A percentile compares a stretch with the other conserved stretches of the same genome.
Evolutionary conservation across 2,888 invertebrate genomes (phyloP).

Genomic region (Meliscaeva auricollis): DNA sequence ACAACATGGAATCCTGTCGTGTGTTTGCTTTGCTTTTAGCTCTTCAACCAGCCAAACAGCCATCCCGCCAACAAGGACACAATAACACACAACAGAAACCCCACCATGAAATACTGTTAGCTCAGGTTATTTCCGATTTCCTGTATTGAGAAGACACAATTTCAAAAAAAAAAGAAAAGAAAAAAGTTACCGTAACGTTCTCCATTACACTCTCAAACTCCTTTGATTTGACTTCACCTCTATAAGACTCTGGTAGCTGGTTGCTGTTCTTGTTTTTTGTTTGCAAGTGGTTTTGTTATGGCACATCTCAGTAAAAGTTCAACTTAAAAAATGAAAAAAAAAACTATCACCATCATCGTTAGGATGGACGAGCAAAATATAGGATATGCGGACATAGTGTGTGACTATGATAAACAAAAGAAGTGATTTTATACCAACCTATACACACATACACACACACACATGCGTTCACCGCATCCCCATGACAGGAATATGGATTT

Average conservation of each 20-base stretch:
- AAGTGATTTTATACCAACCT: background rate
- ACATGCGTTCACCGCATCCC: background rate
- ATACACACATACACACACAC: slow-evolving; percentile 5
- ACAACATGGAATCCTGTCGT: slow-evolving; percentile 43
- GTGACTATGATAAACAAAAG: slow-evolving; percentile 34
- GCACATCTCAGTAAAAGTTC: slow-evolving; percentile 5
- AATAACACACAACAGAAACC: background rate
- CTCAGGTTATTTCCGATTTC: slow-evolving; percentile 52
- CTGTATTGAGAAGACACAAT: slow-evolving; percentile 35
- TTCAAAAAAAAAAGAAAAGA: slow-evolving; percentile 12
- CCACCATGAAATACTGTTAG: slow-evolving; percentile 10
- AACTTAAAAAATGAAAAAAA: background rate
- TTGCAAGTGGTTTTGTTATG: slow-evolving; percentile 41
- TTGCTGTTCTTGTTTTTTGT: slow-evolving; percentile 30
- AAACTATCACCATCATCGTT: slow-evolving; percentile 13
- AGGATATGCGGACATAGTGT: slow-evolving; percentile 30
- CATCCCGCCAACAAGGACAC: slow-evolving; percentile 13
- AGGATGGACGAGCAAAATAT: slow-evolving; percentile 19
- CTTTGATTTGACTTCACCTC: slow-evolving; percentile 39
- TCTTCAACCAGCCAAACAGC: slow-evolving; percentile 9
- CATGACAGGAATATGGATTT: slow-evolving; percentile 41
- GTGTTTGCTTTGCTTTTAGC: slow-evolving; percentile 26
- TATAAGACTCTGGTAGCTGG: background rate
- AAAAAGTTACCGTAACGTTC: slow-evolving; percentile 8
- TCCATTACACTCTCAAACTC: slow-evolving; percentile 25